A percentile compares a stretch with the other conserved stretches of the same genome.
Evolutionary conservation across 1,140 invertebrate genomes (phyloP).

Genomic region (Nephotettix cincticeps): DNA sequence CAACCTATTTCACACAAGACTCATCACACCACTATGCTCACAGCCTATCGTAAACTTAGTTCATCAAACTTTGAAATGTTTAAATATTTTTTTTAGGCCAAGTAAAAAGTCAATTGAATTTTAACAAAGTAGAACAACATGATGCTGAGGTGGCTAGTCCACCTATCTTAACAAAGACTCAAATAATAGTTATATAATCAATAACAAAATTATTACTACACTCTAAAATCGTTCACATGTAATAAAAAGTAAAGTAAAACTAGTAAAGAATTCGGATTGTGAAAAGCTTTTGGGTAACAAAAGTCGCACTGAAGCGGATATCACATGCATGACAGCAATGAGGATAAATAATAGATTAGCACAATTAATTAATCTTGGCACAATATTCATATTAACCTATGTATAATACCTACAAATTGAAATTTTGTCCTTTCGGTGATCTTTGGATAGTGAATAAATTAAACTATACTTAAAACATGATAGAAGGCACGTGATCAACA

Average conservation of each 20-base stretch:
- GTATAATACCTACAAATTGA: not conserved
- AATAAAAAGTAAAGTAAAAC: not conserved
- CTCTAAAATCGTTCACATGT: not conserved
- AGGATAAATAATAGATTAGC: not conserved
- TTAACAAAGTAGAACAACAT: not conserved
- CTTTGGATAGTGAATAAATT: not conserved
- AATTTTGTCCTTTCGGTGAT: not conserved
- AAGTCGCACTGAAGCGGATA: not conserved
- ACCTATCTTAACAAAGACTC: not conserved
- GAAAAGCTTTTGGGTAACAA: not conserved
- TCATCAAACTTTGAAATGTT: constrained; percentile 8
- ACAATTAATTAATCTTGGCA: not conserved
- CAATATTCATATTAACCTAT: not conserved
- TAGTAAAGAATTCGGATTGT: not conserved
- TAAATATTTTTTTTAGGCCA: not conserved
- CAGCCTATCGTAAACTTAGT: not conserved
- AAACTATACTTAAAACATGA: not conserved
- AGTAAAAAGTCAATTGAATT: not conserved
- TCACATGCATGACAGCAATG: not conserved
- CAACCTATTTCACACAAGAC: not conserved
- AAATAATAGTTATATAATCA: not conserved
- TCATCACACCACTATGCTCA: not conserved
- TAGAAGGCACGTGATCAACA: constrained; percentile 3
- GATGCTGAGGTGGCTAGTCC: not conserved
- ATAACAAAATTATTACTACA: not conserved